Evolutionary conservation across 2,113 vertebrate species (phyloP).

Genomic region (Xenopus laevis): DNA sequence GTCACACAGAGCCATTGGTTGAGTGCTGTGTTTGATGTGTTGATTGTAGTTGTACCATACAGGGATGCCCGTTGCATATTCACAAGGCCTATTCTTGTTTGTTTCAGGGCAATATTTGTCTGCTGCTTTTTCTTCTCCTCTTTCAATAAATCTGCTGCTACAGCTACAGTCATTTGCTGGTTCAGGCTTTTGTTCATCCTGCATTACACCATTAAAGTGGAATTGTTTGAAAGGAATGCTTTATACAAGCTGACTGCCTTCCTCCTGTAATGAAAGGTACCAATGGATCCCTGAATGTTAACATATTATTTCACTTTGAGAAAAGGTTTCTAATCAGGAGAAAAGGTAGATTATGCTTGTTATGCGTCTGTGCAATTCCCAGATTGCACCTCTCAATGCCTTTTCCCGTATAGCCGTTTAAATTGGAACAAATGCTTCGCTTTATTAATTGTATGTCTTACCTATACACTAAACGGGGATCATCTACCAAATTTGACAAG

Average conservation of each 20-base stretch:
- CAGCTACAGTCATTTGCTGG: constrained; percentile 8
- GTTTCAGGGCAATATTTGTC: constrained; percentile 11
- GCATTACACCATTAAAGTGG: not conserved
- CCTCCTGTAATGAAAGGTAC: not conserved
- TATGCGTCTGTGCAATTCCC: not conserved
- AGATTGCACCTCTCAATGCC: not conserved
- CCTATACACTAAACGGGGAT: too few relatives aligned
- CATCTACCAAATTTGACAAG: too few relatives aligned
- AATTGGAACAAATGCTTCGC: too few relatives aligned
- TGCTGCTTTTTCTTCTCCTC: not conserved
- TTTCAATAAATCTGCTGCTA: constrained; percentile 18
- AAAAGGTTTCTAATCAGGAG: not conserved
- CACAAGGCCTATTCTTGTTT: constrained; percentile 1
- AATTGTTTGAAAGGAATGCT: not conserved
- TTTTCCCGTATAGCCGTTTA: not conserved
- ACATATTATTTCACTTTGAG: not conserved
- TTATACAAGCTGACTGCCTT: not conserved
- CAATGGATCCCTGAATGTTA: not conserved
- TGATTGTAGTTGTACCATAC: too few relatives aligned
- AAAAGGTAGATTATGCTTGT: not conserved
- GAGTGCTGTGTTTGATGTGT: constrained; percentile 16
- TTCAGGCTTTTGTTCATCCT: constrained; percentile 3
- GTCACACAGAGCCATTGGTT: constrained; percentile 19
- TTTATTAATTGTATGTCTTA: too few relatives aligned
- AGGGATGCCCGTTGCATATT: constrained; percentile 25